Base-by-base conservation (phyloP, 2,888 invertebrate genomes). In the Thelaira solivaga region DNA sequence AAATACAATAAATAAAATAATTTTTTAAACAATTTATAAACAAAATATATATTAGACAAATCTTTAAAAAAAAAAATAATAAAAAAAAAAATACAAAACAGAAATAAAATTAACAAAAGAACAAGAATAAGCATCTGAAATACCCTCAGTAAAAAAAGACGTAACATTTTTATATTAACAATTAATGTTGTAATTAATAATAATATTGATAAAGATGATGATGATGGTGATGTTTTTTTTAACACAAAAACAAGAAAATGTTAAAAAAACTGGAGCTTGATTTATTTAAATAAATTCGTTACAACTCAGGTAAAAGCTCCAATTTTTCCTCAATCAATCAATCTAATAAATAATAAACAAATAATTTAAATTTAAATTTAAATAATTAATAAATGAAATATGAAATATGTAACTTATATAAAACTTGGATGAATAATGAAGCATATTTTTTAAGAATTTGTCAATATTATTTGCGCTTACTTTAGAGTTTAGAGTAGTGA, bases 231-330 rank as follows among this genome's bases (percentile, higher is more conserved):
- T n/a, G 22, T 51, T 55, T 41, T 41, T 41, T 31, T 29, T 31
- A 31, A 41, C 1, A 49, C 31, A 16, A 20, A 24, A 41, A 16
- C 2, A 26, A 13, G 20, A 13, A 49, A 47, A 29, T 26, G 20
- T 47, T 18, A 53, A 29, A 45, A 53, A 16, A 67, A 62, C 39
- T 75, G 78, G 67, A 78, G 78, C 74, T 78, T 78, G 51, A 67
- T 71, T 78, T 74, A 74, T 71, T 78, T 78, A 78, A 78, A 74
- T 78, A 78, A 78, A 78, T 78, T 78, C 73, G 59, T 74, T 78
- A 78, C 74, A 78, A 74, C 78, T 78, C 78, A 78, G 78, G 78
- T 74, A 74, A 78, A 71, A 74, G 78, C 78, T 78, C 69, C 74
- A 55, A 29, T 53, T 53, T 68, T 61, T 71, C 64, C 6, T 31